These are phyloP conservation scores for Listronotus oregonensis DNA, from an alignment of 1,140 invertebrate species.

Conservation along the genomic window DNA sequence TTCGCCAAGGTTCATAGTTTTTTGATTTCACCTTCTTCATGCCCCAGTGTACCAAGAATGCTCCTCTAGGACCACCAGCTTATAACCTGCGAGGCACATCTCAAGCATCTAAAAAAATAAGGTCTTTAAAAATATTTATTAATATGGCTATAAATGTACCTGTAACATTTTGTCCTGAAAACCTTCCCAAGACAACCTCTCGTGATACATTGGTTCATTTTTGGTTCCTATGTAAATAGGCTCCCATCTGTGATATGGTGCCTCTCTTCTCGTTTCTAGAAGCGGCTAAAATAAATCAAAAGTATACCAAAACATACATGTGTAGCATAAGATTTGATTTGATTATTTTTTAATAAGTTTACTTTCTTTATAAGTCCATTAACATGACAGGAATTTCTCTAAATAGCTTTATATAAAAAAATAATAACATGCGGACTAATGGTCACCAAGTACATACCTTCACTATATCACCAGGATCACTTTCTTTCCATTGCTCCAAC, in stretches of 20 bases:
- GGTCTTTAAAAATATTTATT: too few relatives aligned
- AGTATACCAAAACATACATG: too few relatives aligned
- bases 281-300: constrained; percentile 65
- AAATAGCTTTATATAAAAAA: too few relatives aligned
- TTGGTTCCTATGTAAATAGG: constrained; percentile 82
- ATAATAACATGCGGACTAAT: too few relatives aligned
- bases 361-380: too few relatives aligned
- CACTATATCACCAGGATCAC: constrained; percentile 57
- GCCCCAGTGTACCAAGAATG: constrained; percentile 77
- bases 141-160: constrained; percentile 57
- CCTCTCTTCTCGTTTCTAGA: constrained; percentile 69
- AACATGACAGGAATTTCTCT: too few relatives aligned
- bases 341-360: background rate
- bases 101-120: constrained; percentile 72
- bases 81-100: constrained; percentile 77
- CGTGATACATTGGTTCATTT: constrained; percentile 79
- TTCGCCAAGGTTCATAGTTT: constrained; percentile 54
- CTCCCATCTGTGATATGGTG: constrained; percentile 79
- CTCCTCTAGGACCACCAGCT: constrained; percentile 78
- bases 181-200: constrained; percentile 81
- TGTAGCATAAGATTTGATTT: too few relatives aligned
- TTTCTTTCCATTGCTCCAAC: constrained; percentile 69
- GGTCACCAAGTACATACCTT: constrained; percentile 52
- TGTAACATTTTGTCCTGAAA: constrained; percentile 86
- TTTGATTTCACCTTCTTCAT: constrained; percentile 64